Evolutionary conservation across 2,797 vertebrate species (phyloP).

Genomic region (Ceryle rudis): DNA sequence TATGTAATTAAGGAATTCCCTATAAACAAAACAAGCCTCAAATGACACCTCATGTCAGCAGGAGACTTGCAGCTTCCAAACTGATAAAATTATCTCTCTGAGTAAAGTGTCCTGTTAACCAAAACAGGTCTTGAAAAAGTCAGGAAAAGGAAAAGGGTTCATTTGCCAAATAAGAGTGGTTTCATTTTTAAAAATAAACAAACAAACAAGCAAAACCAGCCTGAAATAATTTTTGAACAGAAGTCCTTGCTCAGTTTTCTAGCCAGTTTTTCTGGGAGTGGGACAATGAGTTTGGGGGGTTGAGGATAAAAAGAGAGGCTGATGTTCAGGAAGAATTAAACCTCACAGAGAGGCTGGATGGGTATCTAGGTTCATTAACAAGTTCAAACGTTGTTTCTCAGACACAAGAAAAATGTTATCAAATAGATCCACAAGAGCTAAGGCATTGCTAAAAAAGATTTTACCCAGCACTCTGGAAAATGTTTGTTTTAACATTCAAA

Average conservation of each 20-base stretch:
- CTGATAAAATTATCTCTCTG: background rate
- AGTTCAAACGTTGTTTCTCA: background rate
- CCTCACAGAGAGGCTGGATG: background rate
- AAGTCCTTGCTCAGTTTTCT: background rate
- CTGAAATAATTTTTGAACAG: background rate
- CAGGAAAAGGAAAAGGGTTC: background rate
- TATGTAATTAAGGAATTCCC: conserved; percentile 22
- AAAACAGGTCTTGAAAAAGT: background rate
- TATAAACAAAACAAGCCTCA: background rate
- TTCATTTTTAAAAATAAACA: background rate
- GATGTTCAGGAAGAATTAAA: background rate
- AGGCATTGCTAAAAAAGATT: background rate
- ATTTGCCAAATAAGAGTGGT: background rate
- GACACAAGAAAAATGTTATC: background rate
- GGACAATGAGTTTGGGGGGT: background rate
- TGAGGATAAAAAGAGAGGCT: background rate
- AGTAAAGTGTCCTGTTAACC: background rate
- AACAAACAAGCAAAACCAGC: background rate
- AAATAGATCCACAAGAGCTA: background rate
- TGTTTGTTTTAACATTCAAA: background rate
- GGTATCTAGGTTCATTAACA: background rate
- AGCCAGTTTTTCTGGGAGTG: background rate
- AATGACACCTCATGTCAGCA: background rate
- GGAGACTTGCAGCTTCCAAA: background rate
- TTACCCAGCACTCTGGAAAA: background rate